Conservation (phyloP, 2,113 vertebrate genomes). For the Himantopus leucocephalus region DNA sequence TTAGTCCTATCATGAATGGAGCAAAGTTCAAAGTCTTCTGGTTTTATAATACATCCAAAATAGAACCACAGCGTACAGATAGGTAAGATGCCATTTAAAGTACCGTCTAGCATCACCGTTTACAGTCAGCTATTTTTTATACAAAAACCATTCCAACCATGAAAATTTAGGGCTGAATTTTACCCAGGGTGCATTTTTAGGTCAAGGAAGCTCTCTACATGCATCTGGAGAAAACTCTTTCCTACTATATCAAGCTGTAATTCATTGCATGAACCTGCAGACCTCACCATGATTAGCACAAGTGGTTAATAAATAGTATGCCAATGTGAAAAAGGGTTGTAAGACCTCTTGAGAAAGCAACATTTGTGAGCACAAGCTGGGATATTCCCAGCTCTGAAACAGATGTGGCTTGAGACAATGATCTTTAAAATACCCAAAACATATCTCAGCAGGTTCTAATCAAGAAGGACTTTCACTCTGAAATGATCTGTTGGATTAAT, state of each 20-base stretch:
- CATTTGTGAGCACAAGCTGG: background rate
- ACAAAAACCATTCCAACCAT: background rate
- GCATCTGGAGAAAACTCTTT: background rate
- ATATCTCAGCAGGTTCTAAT: background rate
- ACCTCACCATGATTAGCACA: background rate
- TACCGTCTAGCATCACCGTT: background rate
- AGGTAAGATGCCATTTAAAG: constrained; percentile 4
- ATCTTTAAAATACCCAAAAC: background rate
- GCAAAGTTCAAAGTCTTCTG: background rate
- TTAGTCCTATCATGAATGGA: background rate
- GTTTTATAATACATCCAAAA: background rate
- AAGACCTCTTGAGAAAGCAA: background rate
- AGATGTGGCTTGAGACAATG: background rate
- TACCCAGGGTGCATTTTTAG: background rate
- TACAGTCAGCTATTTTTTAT: background rate
- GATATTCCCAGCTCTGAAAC: background rate
- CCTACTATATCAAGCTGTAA: background rate
- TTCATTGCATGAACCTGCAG: background rate
- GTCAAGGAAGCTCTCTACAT: background rate
- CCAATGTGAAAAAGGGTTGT: background rate
- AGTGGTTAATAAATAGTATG: constrained; percentile 21
- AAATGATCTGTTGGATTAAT: background rate
- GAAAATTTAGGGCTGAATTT: background rate
- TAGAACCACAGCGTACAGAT: background rate
- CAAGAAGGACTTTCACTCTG: background rate